phyloP scores from a whole-genome alignment of 1,140 invertebrate species.

The Brachionus manjavacas region DNA sequence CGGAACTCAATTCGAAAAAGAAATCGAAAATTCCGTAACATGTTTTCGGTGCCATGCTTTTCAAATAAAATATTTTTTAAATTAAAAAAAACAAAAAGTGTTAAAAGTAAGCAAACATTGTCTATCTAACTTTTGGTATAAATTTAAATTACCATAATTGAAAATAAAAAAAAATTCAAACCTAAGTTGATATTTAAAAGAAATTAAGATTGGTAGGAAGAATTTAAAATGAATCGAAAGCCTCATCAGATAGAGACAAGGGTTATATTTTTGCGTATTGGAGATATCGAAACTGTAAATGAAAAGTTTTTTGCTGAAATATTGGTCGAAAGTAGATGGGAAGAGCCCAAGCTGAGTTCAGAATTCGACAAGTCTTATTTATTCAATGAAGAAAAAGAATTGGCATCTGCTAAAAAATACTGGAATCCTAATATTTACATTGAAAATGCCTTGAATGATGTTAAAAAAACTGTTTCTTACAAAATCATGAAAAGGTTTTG shows the following conservation, averaged over 20 bases:
- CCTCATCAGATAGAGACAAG: not conserved
- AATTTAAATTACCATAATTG: not conserved
- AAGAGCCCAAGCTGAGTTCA: not conserved
- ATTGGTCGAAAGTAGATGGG: slow-evolving; percentile 42
- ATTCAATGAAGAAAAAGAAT: slow-evolving; percentile 18
- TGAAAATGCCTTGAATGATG: slow-evolving; percentile 43
- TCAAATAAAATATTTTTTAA: not conserved
- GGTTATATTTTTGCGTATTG: slow-evolving; percentile 44
- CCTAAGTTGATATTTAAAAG: too few species aligned
- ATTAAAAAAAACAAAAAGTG: not conserved
- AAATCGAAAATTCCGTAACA: not conserved
- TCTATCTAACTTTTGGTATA: not conserved
- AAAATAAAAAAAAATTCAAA: too few species aligned
- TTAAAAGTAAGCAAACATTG: not conserved
- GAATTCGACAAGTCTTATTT: not conserved
- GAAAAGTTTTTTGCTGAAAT: slow-evolving; percentile 44
- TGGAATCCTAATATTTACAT: slow-evolving; percentile 43
- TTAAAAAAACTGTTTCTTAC: not conserved
- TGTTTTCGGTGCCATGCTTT: not conserved
- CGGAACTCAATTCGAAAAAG: not conserved
- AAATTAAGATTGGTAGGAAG: too few species aligned
- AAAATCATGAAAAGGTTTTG: not conserved
- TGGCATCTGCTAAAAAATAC: not conserved
- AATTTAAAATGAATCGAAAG: not conserved
- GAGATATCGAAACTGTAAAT: slow-evolving; percentile 45